Conservation (phyloP, 2,797 vertebrate species). For the Semotilus atromaculatus region DNA sequence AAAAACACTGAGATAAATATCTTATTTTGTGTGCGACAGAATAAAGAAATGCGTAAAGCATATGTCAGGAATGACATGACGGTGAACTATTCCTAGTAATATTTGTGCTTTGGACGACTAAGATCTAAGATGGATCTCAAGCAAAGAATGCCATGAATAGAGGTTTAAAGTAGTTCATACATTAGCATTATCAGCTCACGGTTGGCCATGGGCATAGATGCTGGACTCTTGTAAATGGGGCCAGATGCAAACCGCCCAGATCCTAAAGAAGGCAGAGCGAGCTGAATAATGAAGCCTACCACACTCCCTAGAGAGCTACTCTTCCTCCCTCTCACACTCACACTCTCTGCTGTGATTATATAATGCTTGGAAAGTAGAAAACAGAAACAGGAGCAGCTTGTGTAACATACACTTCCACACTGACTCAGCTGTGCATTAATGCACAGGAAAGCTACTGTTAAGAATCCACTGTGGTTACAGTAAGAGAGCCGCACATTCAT, state of each 20-base stretch:
- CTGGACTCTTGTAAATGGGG: slow-evolving; percentile 37
- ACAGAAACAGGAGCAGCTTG: slow-evolving; percentile 61
- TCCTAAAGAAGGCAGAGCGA: slow-evolving; percentile 47
- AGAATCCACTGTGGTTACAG: slow-evolving; percentile 44
- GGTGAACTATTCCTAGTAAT: neutral
- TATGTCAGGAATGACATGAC: neutral
- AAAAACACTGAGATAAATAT: neutral
- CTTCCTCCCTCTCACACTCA: slow-evolving; percentile 45
- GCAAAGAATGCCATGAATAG: neutral
- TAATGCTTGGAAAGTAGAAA: slow-evolving; percentile 58
- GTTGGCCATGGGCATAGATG: slow-evolving; percentile 11
- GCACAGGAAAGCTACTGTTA: slow-evolving; percentile 36
- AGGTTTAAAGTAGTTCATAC: slow-evolving; percentile 5
- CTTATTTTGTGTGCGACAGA: neutral
- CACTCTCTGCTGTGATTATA: slow-evolving; percentile 56
- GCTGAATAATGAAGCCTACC: slow-evolving; percentile 55
- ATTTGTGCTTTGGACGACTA: neutral
- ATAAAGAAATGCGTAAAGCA: neutral
- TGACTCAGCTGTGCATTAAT: slow-evolving; percentile 47
- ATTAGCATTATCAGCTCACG: slow-evolving; percentile 13
- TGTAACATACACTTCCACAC: slow-evolving; percentile 57
- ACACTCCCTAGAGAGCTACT: slow-evolving; percentile 38
- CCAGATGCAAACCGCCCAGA: slow-evolving; percentile 48
- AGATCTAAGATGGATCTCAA: neutral
- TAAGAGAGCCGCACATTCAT: slow-evolving; percentile 25